A percentile compares a stretch with the other conserved stretches of the same genome.
Conservation (phyloP, 2,888 invertebrate genomes). For the Cyclophora punctaria region DNA sequence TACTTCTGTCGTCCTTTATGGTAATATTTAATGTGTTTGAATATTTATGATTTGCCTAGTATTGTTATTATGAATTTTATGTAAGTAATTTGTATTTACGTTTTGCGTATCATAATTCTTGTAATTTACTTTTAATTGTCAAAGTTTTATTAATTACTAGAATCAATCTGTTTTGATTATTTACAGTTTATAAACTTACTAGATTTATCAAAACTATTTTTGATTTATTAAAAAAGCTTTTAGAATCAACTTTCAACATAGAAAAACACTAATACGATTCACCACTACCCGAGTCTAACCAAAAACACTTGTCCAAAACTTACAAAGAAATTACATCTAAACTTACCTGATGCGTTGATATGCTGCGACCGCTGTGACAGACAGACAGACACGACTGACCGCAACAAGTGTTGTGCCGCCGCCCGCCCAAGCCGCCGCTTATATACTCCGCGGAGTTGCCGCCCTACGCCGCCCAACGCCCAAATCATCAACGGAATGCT, state of each 20-base stretch:
- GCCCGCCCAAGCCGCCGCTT: slow-evolving; percentile 49
- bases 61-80: no score
- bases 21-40: no score
- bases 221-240: neutral
- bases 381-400: slow-evolving; percentile 28
- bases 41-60: no score
- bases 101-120: no score
- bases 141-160: neutral
- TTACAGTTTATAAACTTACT: neutral
- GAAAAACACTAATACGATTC: neutral
- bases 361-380: slow-evolving; percentile 11
- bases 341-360: slow-evolving; percentile 54
- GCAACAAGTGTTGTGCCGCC: slow-evolving; percentile 69
- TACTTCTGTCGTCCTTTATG: no score
- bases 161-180: neutral
- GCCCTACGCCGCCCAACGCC: slow-evolving; percentile 60
- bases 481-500: slow-evolving; percentile 44
- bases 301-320: neutral
- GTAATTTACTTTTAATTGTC: no score
- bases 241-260: neutral
- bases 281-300: no score
- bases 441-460: slow-evolving; percentile 46
- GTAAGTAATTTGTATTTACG: no score
- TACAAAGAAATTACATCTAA: neutral
- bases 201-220: neutral